These are phyloP conservation scores for Linurgus olivaceus DNA, from an alignment of 2,797 vertebrate genomes.

Conservation along the genomic window DNA sequence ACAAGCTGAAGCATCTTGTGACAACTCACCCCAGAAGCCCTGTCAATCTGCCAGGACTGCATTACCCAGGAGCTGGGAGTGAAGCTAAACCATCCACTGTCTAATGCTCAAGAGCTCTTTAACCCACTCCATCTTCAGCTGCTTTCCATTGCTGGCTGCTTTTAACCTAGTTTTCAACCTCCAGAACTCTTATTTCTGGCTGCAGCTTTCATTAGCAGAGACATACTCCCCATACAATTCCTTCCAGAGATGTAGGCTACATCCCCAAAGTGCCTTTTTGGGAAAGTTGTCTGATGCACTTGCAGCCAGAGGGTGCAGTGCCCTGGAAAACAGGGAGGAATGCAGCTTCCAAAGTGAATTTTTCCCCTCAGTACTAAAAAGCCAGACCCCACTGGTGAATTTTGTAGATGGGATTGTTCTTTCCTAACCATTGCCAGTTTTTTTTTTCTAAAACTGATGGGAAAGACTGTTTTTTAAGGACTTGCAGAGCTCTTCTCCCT, in stretches of 20 bases:
- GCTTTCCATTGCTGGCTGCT: background rate
- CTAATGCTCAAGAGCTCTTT: constrained; percentile 17
- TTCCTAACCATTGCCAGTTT: background rate
- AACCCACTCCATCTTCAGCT: constrained; percentile 23
- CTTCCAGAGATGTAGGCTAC: constrained; percentile 40
- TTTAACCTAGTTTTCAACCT: constrained; percentile 54
- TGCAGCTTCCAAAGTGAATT: background rate
- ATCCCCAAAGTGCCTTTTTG: constrained; percentile 32
- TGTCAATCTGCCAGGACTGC: constrained; percentile 28
- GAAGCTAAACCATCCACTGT: background rate
- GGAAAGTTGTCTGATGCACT: background rate
- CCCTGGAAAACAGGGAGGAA: background rate
- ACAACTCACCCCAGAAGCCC: constrained; percentile 6
- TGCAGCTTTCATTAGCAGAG: constrained; percentile 22
- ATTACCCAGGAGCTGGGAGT: background rate
- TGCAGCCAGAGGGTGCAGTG: background rate
- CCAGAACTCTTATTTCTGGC: constrained; percentile 33
- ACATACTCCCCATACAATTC: background rate
- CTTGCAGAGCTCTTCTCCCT: background rate
- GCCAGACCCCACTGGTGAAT: background rate
- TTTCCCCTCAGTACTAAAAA: background rate
- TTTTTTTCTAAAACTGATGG: background rate
- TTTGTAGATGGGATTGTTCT: background rate
- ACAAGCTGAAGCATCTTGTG: background rate
- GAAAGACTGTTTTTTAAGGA: background rate